Percentiles rank a stretch among this genome's conserved stretches.
Evolutionary conservation across 2,797 vertebrate genomes (phyloP).

Genomic region (Parauchenoglanis punctatus): DNA sequence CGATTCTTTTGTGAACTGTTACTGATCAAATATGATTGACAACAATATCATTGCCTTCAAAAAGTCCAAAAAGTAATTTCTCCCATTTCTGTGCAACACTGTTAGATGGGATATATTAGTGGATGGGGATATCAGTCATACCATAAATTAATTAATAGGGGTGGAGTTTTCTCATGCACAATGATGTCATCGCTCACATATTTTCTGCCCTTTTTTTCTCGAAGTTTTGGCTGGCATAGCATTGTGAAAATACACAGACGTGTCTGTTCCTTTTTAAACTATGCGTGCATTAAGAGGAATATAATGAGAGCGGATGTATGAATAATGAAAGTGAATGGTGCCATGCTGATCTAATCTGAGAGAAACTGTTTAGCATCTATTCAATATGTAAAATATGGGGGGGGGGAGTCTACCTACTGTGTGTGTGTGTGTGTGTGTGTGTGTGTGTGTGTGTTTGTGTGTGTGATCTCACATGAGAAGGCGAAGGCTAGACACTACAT

Average conservation of each 20-base stretch:
- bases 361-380: not conserved
- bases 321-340: not conserved
- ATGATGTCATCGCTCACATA: not conserved
- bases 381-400: not conserved
- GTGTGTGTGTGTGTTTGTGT: slow-evolving; percentile 21
- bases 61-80: not conserved
- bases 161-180: too few species aligned
- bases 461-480: slow-evolving; percentile 1
- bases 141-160: not conserved
- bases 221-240: not conserved
- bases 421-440: not conserved
- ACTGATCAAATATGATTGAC: not conserved
- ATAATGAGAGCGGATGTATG: not conserved
- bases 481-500: not conserved
- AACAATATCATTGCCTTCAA: not conserved
- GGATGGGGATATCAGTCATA: not conserved
- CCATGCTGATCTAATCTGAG: not conserved
- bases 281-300: not conserved
- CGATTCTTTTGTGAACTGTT: not conserved
- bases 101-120: not conserved
- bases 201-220: not conserved
- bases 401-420: too few species aligned
- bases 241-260: too few species aligned
- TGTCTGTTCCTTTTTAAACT: not conserved
- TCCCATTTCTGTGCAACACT: not conserved